Conservation (phyloP, 2,888 invertebrate species). For the Phyto melanocephala region DNA sequence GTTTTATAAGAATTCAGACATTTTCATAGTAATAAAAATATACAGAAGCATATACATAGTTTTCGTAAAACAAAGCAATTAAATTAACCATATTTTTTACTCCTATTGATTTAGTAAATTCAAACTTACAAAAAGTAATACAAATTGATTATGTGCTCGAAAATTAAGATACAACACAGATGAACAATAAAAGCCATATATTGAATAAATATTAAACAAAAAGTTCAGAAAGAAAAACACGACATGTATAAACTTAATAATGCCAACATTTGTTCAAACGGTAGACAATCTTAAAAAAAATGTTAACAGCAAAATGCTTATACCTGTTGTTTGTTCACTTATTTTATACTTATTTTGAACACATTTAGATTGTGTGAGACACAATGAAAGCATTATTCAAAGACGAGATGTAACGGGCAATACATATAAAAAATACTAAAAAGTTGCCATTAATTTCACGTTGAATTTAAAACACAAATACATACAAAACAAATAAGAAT, state of each 20-base stretch:
- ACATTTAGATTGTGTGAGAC: background rate
- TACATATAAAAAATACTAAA: too few species aligned
- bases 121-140: background rate
- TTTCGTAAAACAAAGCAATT: background rate
- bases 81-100: background rate
- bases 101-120: background rate
- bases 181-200: background rate
- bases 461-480: background rate
- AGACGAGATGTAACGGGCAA: too few species aligned
- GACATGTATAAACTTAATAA: background rate
- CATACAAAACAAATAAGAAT: background rate
- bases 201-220: background rate
- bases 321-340: background rate
- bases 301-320: too few species aligned
- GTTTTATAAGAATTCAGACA: too few species aligned
- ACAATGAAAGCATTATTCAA: background rate
- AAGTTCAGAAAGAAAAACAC: background rate
- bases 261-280: too few species aligned
- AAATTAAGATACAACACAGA: constrained; percentile 5
- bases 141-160: constrained; percentile 12
- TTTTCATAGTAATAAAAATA: too few species aligned
- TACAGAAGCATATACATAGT: background rate
- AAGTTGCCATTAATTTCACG: background rate
- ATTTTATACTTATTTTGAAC: background rate
- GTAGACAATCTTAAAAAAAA: too few species aligned